phyloP scores from a whole-genome alignment of 2,888 invertebrate species.

The Omphaloscelis lunosa region DNA sequence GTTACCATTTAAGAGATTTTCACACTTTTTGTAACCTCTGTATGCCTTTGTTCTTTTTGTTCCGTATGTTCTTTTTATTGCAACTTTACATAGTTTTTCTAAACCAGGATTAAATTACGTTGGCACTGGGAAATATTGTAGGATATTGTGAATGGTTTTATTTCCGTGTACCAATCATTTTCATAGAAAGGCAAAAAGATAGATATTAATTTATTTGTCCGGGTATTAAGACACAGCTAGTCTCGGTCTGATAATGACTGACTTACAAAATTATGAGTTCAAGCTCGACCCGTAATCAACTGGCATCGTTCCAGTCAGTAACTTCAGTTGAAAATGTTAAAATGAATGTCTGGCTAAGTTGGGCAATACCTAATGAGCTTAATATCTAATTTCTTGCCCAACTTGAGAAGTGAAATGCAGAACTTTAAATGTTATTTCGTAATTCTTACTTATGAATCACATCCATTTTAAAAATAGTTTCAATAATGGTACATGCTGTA shows the following conservation, averaged over 20 bases:
- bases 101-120: background rate
- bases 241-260: background rate
- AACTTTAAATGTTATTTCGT: background rate
- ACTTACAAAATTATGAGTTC: background rate
- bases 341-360: background rate
- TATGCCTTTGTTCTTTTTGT: too few relatives aligned
- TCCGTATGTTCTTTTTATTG: background rate
- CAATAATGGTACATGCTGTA: background rate
- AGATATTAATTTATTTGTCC: background rate
- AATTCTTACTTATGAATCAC: background rate
- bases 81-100: background rate
- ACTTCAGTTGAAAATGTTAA: slow-evolving; percentile 2
- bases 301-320: slow-evolving; percentile 22
- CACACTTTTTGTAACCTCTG: slow-evolving; percentile 4
- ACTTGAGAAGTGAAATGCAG: background rate
- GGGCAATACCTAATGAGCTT: slow-evolving; percentile 4
- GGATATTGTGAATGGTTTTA: background rate
- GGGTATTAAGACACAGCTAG: background rate
- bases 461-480: background rate
- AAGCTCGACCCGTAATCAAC: background rate
- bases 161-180: background rate
- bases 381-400: background rate
- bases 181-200: background rate
- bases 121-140: background rate
- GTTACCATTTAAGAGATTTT: slow-evolving; percentile 6